Base-by-base conservation (phyloP, 2,888 invertebrate genomes). In the Drosophila peninsularis region DNA sequence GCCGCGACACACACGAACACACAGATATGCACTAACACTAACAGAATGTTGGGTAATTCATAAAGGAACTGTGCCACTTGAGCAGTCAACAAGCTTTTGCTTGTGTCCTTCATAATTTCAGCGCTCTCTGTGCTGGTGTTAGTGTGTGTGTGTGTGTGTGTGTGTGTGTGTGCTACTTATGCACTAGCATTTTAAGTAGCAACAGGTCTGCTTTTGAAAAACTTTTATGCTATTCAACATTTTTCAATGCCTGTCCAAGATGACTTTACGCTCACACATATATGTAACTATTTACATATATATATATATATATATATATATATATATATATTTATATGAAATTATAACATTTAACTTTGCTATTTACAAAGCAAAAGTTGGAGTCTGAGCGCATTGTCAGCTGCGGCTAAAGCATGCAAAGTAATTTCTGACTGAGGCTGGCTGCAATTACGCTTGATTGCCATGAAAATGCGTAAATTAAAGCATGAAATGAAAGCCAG, bases 51-150 rank as follows among this genome's bases (percentile, higher is more conserved):
- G n/a, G 67, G 49, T 50, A 71, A 75, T 58, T 71, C 62, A 71
- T 68, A 66, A 75, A 80, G 79, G 71, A 83, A 81, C 73, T 75
- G 71, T 79, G 77, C 84, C 77, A 86, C 84, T 88, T 85, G 86
- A 88, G 86, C 66, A 82, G 88, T 82, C 82, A 81, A 77, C 87
- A 87, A 85, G 84, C 84, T 88, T 86, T 88, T 70, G 63, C 74
- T 62, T 71, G 62, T 81, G 84, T 81, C 79, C 77, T 77, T 87
- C 71, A 73, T 74, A 73, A 78, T 65, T 62, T 62, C 53, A 45
- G 56, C 49, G 42, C 74, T 45, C 47, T 66, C 56, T 50, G 34
- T 53, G 50, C 21, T 24, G n/a, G 30, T 54, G 41, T 61, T 24
- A 13, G 30, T 54, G 41, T 61, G 24, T 47, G 42, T 39, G n/a